phyloP scores from a whole-genome alignment of 2,888 invertebrate genomes.

The Amaurobius ferox region DNA sequence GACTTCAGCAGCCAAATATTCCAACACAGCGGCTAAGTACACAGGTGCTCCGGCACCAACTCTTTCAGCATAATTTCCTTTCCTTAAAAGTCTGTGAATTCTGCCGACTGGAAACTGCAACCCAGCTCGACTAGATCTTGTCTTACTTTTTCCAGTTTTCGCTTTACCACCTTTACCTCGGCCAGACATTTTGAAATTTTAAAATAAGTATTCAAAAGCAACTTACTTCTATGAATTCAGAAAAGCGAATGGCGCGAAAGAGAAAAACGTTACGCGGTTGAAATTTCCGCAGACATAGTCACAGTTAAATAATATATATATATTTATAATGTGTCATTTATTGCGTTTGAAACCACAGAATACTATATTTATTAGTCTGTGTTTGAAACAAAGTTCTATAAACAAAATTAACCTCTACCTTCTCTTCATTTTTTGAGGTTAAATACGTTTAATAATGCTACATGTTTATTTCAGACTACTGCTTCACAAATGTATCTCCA shows the following conservation, averaged over 20 bases:
- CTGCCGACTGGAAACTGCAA: constrained; percentile 74
- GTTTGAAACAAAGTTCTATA: too few species aligned
- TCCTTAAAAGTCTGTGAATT: constrained; percentile 69
- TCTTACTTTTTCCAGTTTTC: constrained; percentile 73
- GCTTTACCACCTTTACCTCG: constrained; percentile 74
- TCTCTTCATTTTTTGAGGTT: too few species aligned
- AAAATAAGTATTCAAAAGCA: not conserved
- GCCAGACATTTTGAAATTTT: constrained; percentile 73
- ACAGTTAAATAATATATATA: not conserved
- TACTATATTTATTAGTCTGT: too few species aligned
- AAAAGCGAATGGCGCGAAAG: not conserved
- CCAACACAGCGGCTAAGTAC: constrained; percentile 80
- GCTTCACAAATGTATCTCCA: too few species aligned
- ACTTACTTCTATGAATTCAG: too few species aligned
- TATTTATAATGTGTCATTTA: too few species aligned
- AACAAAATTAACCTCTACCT: too few species aligned
- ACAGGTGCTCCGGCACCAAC: constrained; percentile 77
- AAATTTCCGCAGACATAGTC: not conserved
- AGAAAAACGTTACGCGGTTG: too few species aligned
- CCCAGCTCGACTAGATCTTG: constrained; percentile 74
- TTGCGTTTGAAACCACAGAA: too few species aligned
- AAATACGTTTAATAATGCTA: too few species aligned
- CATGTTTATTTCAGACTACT: too few species aligned
- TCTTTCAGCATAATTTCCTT: constrained; percentile 79
- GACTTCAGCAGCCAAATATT: constrained; percentile 84